phyloP scores from a whole-genome alignment of 2,113 vertebrate genomes.

The Sceloporus undulatus region DNA sequence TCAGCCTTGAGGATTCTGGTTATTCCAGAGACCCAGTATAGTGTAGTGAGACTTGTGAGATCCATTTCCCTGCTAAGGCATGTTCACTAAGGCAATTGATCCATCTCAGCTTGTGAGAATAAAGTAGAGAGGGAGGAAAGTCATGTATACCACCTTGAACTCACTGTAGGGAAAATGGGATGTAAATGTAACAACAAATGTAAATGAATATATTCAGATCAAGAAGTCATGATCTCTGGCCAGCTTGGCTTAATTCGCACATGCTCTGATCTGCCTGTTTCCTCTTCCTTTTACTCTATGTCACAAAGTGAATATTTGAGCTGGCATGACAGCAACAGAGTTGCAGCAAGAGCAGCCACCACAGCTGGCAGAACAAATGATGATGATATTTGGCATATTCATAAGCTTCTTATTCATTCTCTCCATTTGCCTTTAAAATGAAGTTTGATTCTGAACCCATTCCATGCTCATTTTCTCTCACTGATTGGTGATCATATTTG shows the following conservation, averaged over 20 bases:
- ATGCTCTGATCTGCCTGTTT: neutral
- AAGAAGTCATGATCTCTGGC: neutral
- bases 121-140: neutral
- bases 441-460: neutral
- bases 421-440: neutral
- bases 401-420: neutral
- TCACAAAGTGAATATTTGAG: fast-evolving
- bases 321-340: neutral
- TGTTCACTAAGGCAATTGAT: too few relatives aligned
- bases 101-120: neutral
- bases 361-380: neutral
- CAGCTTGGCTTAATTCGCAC: neutral
- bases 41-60: too few relatives aligned
- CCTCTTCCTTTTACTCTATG: neutral
- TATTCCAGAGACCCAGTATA: neutral
- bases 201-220: neutral
- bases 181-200: neutral
- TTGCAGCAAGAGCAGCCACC: conserved; percentile 17
- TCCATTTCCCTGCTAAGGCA: too few relatives aligned
- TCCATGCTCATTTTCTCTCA: neutral
- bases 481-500: conserved; percentile 21
- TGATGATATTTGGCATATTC: neutral
- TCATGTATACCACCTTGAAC: neutral
- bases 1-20: neutral
- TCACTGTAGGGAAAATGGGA: neutral